phyloP scores from a whole-genome alignment of 2,113 vertebrate species.

The Nipponia nippon region DNA sequence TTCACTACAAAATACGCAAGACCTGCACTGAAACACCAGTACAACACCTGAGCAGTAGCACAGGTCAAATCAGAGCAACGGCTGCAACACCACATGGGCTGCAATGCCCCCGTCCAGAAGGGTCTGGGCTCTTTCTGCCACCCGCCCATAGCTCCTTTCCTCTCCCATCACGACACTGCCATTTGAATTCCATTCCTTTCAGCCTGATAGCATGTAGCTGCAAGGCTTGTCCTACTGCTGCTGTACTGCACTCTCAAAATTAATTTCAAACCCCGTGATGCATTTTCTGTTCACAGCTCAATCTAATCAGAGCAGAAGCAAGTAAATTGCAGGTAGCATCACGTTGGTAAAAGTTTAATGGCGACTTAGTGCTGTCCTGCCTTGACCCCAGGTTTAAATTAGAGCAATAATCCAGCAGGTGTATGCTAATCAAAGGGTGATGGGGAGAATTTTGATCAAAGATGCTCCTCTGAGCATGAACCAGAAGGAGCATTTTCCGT shows the following conservation, averaged over 20 bases:
- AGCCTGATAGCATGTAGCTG: not conserved
- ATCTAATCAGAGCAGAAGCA: not conserved
- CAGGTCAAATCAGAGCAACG: not conserved
- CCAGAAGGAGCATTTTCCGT: not conserved
- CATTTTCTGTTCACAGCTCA: not conserved
- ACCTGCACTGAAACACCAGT: not conserved
- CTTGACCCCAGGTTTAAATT: not conserved
- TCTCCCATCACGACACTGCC: rapidly evolving
- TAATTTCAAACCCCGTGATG: not conserved
- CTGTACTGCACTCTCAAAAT: not conserved
- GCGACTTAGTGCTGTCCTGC: not conserved
- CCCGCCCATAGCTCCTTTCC: not conserved
- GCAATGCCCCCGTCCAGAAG: rapidly evolving
- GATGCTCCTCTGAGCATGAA: not conserved
- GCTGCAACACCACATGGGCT: not conserved
- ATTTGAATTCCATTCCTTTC: not conserved
- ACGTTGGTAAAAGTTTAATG: not conserved
- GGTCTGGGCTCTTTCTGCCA: no score
- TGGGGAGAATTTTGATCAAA: not conserved
- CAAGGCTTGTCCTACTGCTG: not conserved
- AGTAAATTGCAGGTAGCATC: not conserved
- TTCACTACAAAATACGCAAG: not conserved
- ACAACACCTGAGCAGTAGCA: not conserved
- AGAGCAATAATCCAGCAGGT: not conserved
- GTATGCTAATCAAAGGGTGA: not conserved